Conservation (phyloP, 2,888 invertebrate genomes). For the Drosophila flavopinicola region DNA sequence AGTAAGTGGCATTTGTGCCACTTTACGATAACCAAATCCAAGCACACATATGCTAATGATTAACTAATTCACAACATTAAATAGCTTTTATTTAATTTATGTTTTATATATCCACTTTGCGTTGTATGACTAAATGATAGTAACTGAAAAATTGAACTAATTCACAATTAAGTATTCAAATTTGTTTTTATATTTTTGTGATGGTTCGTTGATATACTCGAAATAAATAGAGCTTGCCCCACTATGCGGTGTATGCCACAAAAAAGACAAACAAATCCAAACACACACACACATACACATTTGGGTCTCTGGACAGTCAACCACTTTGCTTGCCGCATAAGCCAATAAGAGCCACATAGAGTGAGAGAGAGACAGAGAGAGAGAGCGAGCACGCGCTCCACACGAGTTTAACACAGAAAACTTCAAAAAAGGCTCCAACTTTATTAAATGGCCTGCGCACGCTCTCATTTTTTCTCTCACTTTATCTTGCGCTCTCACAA, state of each 20-base stretch:
- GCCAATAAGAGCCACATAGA: constrained; percentile 65
- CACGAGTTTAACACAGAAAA: constrained; percentile 33
- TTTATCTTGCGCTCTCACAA: constrained; percentile 9
- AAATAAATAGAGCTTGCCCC: no score
- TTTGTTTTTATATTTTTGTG: no score
- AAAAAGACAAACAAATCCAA: constrained; percentile 67
- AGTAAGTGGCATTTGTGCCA: not conserved
- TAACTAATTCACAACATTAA: not conserved
- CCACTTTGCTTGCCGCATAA: constrained; percentile 74
- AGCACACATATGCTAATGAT: not conserved
- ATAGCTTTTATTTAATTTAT: not conserved
- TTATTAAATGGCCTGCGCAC: constrained; percentile 53
- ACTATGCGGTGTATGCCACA: constrained; percentile 63
- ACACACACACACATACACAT: constrained; percentile 29
- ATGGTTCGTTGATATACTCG: no score
- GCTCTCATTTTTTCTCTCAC: constrained; percentile 32
- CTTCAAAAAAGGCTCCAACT: constrained; percentile 62
- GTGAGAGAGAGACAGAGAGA: constrained; percentile 13
- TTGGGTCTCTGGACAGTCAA: constrained; percentile 50
- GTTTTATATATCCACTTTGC: no score
- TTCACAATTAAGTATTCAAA: no score
- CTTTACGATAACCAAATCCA: not conserved
- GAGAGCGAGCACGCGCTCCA: constrained; percentile 49
- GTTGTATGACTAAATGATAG: no score
- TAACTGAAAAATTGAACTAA: no score